Evolutionary conservation across 2,888 invertebrate species (phyloP).

Genomic region (Thereva unica): DNA sequence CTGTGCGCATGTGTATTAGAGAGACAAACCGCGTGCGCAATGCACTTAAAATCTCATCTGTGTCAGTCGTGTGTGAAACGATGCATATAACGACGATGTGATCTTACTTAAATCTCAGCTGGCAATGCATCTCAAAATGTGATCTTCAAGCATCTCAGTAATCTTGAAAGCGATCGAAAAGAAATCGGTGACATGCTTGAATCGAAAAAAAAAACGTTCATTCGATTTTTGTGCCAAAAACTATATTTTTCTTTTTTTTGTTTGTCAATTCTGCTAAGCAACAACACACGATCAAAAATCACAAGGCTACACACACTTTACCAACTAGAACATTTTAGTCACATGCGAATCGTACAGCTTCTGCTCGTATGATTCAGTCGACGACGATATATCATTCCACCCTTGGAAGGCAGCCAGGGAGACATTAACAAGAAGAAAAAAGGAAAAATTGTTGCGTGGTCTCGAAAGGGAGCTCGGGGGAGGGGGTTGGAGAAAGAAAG

Average conservation of each 20-base stretch:
- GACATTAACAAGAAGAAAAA: slow-evolving; percentile 28
- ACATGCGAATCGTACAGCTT: slow-evolving; percentile 20
- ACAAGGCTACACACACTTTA: slow-evolving; percentile 24
- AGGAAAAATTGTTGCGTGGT: not conserved
- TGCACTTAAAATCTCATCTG: too few relatives aligned
- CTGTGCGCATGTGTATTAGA: too few relatives aligned
- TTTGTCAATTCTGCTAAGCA: not conserved
- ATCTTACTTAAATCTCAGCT: not conserved
- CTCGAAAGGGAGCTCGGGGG: too few relatives aligned
- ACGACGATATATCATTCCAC: slow-evolving; percentile 30
- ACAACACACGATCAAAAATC: not conserved
- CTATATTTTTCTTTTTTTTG: not conserved
- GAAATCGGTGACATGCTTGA: slow-evolving; percentile 7
- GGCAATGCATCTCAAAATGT: slow-evolving; percentile 11
- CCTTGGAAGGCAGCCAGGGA: slow-evolving; percentile 37
- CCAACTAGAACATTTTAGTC: slow-evolving; percentile 20
- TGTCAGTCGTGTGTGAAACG: too few relatives aligned
- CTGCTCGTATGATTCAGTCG: slow-evolving; percentile 32
- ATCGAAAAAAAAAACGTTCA: not conserved
- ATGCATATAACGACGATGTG: too few relatives aligned
- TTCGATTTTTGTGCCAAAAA: slow-evolving; percentile 17
- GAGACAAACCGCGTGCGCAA: too few relatives aligned
- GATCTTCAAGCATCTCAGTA: slow-evolving; percentile 12
- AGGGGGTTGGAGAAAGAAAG: slow-evolving; percentile 1
- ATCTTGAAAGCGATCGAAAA: slow-evolving; percentile 8